phyloP scores from a whole-genome alignment of 1,140 invertebrate species.

The Andrena cerasifolii region DNA sequence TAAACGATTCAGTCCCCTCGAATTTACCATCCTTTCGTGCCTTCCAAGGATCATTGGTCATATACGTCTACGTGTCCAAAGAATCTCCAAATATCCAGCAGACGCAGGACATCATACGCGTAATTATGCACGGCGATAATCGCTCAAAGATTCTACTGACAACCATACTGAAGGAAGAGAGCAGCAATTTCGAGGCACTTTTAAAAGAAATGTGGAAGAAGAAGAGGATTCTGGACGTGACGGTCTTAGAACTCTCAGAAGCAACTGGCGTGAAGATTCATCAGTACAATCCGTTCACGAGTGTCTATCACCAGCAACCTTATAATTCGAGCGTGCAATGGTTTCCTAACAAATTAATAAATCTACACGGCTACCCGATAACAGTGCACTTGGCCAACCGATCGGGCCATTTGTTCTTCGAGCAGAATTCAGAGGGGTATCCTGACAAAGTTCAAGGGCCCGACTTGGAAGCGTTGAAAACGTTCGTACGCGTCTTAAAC shows the following conservation, averaged over 20 bases:
- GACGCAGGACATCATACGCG: neutral
- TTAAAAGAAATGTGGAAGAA: constrained; percentile 8
- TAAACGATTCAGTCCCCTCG: neutral
- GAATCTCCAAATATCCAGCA: neutral
- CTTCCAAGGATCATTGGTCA: neutral
- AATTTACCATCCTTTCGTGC: neutral
- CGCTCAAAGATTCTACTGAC: neutral
- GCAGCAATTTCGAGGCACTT: neutral
- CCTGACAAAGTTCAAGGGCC: neutral
- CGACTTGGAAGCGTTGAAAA: neutral
- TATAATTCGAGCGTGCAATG: neutral
- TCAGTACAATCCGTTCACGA: constrained; percentile 35
- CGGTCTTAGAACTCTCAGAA: neutral
- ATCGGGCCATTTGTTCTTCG: neutral
- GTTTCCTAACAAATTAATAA: constrained; percentile 34
- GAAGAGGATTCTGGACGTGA: neutral
- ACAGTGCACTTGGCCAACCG: neutral
- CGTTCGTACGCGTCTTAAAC: constrained; percentile 1
- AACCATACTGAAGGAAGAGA: neutral
- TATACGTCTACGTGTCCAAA: neutral
- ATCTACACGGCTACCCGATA: constrained; percentile 31
- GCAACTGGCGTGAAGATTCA: neutral
- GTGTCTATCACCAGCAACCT: neutral
- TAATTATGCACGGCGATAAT: neutral
- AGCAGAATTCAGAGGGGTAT: neutral